Evolutionary conservation across 1,140 invertebrate genomes (phyloP).

Genomic region (Ostrea denselamellosa): DNA sequence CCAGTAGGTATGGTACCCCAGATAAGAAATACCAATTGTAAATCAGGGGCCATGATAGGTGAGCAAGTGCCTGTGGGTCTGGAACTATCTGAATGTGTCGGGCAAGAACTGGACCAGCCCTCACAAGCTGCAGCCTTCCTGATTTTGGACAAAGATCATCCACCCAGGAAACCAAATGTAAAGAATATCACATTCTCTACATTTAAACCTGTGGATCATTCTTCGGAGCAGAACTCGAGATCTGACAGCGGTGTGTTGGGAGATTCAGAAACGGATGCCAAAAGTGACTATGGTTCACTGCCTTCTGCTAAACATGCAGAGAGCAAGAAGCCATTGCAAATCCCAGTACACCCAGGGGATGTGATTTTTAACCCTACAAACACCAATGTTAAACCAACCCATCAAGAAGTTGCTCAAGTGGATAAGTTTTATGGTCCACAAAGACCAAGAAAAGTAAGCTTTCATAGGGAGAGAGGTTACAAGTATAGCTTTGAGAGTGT

Average conservation of each 20-base stretch:
- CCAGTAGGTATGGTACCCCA: background rate
- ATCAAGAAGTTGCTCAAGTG: background rate
- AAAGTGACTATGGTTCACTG: conserved; percentile 52
- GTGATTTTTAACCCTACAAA: conserved; percentile 52
- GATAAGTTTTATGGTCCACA: conserved; percentile 18
- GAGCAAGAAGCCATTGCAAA: conserved; percentile 30
- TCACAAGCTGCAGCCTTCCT: conserved; percentile 68
- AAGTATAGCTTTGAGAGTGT: conserved; percentile 60
- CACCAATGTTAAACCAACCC: conserved; percentile 32
- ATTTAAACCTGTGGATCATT: conserved; percentile 59
- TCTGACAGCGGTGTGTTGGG: conserved; percentile 33
- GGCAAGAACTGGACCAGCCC: conserved; percentile 57
- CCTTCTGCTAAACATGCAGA: conserved; percentile 48
- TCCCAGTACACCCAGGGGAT: conserved; percentile 34
- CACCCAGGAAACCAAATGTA: conserved; percentile 46
- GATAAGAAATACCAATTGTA: background rate
- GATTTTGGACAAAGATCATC: conserved; percentile 57
- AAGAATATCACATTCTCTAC: conserved; percentile 60
- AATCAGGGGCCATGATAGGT: background rate
- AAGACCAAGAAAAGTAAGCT: conserved; percentile 45
- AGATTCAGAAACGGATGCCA: conserved; percentile 48
- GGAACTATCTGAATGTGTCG: background rate
- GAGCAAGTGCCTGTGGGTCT: background rate
- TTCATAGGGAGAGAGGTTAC: conserved; percentile 50
- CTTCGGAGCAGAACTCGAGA: conserved; percentile 36